These are phyloP conservation scores for Raja brachyura DNA, from an alignment of 2,113 vertebrate species.

Conservation along the genomic window DNA sequence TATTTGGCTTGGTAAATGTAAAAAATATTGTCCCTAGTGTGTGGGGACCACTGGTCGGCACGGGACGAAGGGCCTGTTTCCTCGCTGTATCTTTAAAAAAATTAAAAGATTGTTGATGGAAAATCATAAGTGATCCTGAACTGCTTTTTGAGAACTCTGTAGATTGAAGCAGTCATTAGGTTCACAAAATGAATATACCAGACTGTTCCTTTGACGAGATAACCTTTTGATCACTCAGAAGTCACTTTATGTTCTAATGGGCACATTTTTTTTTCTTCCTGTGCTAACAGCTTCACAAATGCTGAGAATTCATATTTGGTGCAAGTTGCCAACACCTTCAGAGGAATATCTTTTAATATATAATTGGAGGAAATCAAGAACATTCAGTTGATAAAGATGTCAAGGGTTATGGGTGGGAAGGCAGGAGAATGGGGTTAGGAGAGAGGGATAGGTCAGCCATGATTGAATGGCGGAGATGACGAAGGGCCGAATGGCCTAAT, in stretches of 20 bases:
- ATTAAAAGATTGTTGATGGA: neutral
- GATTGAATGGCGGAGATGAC: no score
- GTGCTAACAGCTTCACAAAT: neutral
- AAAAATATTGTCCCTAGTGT: no score
- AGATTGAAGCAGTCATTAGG: neutral
- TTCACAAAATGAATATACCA: neutral
- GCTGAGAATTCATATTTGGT: neutral
- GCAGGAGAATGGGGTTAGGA: no score
- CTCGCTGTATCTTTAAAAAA: no score
- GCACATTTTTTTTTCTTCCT: neutral
- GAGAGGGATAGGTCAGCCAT: no score
- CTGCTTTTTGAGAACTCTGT: neutral
- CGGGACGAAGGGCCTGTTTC: no score
- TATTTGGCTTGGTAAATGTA: no score
- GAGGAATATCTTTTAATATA: neutral
- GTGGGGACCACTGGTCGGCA: no score
- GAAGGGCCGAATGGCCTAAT: no score
- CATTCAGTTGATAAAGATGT: neutral
- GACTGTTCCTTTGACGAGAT: neutral
- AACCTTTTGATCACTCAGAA: neutral
- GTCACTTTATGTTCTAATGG: neutral
- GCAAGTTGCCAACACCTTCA: neutral
- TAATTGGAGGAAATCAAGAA: neutral
- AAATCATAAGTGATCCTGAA: neutral
- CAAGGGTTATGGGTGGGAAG: no score